Conservation (phyloP, 1,140 invertebrate species). For the Eriosoma lanigerum region DNA sequence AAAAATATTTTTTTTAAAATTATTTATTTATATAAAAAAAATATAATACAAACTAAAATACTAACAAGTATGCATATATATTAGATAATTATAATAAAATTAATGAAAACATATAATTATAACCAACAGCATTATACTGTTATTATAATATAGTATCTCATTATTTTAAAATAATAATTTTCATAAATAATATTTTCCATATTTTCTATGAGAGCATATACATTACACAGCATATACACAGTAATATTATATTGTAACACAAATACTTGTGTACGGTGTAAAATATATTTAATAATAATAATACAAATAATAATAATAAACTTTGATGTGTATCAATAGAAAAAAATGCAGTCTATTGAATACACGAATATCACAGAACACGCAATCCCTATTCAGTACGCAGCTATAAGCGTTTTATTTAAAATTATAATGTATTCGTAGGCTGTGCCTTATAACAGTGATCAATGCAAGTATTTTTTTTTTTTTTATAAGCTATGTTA, state of each 20-base stretch:
- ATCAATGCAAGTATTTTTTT: neutral
- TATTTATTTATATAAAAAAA: slow-evolving; percentile 22
- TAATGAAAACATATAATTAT: slow-evolving; percentile 13
- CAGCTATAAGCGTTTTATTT: slow-evolving; percentile 27
- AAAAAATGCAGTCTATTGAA: slow-evolving; percentile 50
- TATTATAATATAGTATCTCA: neutral
- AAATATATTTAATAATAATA: neutral
- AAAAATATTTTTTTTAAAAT: slow-evolving; percentile 6
- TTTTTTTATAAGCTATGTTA: neutral
- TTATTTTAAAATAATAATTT: slow-evolving; percentile 14
- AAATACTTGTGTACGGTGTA: slow-evolving; percentile 23
- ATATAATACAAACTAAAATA: slow-evolving; percentile 42
- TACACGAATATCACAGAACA: slow-evolving; percentile 51
- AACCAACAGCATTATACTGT: neutral
- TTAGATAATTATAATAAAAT: slow-evolving; percentile 26
- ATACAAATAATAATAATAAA: slow-evolving; percentile 39
- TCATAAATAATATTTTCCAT: neutral
- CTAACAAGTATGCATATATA: slow-evolving; percentile 23
- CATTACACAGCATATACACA: neutral
- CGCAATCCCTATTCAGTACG: slow-evolving; percentile 41
- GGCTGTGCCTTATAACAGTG: neutral
- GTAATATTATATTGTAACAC: slow-evolving; percentile 2
- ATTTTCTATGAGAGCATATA: slow-evolving; percentile 12
- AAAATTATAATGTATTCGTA: neutral
- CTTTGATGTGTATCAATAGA: slow-evolving; percentile 49